Evolutionary conservation across 2,888 invertebrate species (phyloP), one percentile per base, ranked within the genome.

Genomic region (Cantharis rufa): DNA sequence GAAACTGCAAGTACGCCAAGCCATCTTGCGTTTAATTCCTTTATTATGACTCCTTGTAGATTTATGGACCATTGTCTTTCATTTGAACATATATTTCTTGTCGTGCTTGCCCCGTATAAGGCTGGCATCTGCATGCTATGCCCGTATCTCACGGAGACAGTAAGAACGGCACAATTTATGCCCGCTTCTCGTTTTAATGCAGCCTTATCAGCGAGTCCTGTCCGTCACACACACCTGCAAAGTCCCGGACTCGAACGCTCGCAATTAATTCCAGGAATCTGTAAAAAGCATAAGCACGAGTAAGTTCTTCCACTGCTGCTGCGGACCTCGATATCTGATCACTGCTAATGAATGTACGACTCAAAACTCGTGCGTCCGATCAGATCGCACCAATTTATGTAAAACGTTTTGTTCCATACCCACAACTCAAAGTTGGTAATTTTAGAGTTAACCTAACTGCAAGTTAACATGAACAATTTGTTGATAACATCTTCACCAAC

Each of bases 1-100:
- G 80, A 81, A 81, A 80, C 79, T 81, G 81, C 80, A 81, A 66
- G 79, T 78, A 80, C 70, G 76, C 74, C 79, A 69, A 75, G 75
- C 77, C 75, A 78, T 75, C 76, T 76, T 73, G 72, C 77, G 75
- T 76, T 78, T 78, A 78, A 78, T 78, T 80, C 82, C 80, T 80
- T 82, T 80, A 81, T 81, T 82, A 82, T 81, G 80, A 78, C 80
- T 84, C 83, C 84, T 83, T 81, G 82, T 81, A 79, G 88, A 89
- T 89, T 89, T 89, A 89, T 88, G 84, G 86, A 84, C 88, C 87
- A 89, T 89, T 89, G 89, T 89, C 88, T 88, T 88, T 87, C 88
- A 88, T 88, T 87, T 86, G 86, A 87, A 84, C 87, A 87, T 87
- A 88, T 88, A 88, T 88, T 87, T 87, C 86, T 87, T 80, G 80